Base-by-base conservation (phyloP, 1,140 invertebrate species). In the Drosophila insularis region DNA sequence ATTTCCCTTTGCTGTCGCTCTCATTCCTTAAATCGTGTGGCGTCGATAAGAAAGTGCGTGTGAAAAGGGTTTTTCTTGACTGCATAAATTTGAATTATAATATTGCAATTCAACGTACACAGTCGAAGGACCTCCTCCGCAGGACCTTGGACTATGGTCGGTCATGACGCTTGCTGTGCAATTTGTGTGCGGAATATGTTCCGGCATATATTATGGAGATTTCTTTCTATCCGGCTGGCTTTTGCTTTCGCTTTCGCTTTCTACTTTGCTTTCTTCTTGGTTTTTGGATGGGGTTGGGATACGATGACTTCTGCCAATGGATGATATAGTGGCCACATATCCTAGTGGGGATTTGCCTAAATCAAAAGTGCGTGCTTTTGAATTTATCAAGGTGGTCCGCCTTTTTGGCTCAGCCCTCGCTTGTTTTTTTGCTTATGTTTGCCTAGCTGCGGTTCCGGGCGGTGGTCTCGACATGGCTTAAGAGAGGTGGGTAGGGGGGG, bases 161-260 rank as follows among this genome's bases (percentile, higher is more conserved):
- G 59, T 67, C 81, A 78, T 77, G 63, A 14, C 58, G 58, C 76
- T 73, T 55, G 81, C 67, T 71, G 74, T 85, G 89, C 89, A 90
- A 90, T 90, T 90, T 90, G 89, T 90, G 89, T 90, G 73, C 82
- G 72, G 89, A 89, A 90, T 90, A 90, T 90, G 89, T 81, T 90
- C 73, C 74, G 80, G 89, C 82, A 90, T 90, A 90, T 90, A 90
- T 90, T 90, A 90, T 90, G 82, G 89, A 89, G 89, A 90, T 90
- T 90, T 78, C 71, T 81, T 66, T 58, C 68, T 71, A 63, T 63
- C 63, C 43, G 59, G 54, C 46, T 74, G 63, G 39, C 37, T 21
- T 40, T 35, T 27, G 10, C 59, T 19, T 11, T n/a, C 14, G 27
- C 27, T 27, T 27, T 27, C 23, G 23, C 23, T n/a, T n/a, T n/a